Percentiles rank a stretch among this genome's conserved stretches.
Evolutionary conservation across 2,888 invertebrate species (phyloP).

Genomic region (Cyclophora albipunctata): DNA sequence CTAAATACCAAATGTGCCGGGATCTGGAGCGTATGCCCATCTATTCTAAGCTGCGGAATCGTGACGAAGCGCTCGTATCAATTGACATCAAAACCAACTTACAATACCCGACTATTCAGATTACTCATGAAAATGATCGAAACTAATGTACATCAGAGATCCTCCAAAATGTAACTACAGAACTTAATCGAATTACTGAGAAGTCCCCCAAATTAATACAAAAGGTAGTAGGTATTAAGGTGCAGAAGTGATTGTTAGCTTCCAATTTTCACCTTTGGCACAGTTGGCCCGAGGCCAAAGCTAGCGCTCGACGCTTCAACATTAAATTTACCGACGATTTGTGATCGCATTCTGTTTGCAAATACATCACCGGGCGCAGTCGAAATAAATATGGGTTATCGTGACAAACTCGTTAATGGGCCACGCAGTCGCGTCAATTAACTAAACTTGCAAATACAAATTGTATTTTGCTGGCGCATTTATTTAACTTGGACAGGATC

Average conservation of each 20-base stretch:
- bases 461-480: conserved; percentile 3
- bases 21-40: conserved; percentile 12
- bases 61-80: conserved; percentile 5
- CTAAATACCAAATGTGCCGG: conserved; percentile 17
- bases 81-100: conserved; percentile 10
- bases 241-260: conserved; percentile 10
- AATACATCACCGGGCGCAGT: conserved; percentile 10
- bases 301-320: conserved; percentile 17
- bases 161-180: too few relatives aligned
- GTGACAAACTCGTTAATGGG: conserved; percentile 9
- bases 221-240: neutral
- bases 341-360: conserved; percentile 8
- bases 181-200: too few relatives aligned
- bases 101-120: neutral
- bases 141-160: too few relatives aligned
- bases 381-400: conserved; percentile 8
- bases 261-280: conserved; percentile 32
- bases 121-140: neutral
- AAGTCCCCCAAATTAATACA: too few relatives aligned
- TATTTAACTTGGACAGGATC: neutral
- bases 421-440: conserved; percentile 2
- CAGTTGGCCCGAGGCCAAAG: conserved; percentile 38
- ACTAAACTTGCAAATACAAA: conserved; percentile 6
- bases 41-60: conserved; percentile 4
- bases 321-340: conserved; percentile 14